Evolutionary conservation across 2,113 vertebrate genomes (phyloP), one percentile per base, ranked within the genome.

Genomic region (Empidonax alnorum): DNA sequence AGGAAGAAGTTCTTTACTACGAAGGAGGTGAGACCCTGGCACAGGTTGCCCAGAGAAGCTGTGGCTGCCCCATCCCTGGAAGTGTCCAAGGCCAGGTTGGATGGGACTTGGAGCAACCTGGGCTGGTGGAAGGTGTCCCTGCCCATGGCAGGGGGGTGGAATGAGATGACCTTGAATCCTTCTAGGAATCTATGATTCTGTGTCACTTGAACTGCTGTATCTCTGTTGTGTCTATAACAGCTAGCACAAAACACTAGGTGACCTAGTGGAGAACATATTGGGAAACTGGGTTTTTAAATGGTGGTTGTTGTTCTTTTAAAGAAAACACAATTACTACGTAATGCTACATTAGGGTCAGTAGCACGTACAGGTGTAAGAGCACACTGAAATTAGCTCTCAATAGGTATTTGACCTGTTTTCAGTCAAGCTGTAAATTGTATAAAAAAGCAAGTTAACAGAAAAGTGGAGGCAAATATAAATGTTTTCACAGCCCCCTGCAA

Each of bases 21-120:
- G 14, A 69, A 62, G 25, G 14, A 12, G 30, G 21, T 0, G 0
- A 69, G 30, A 21, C 14, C 24, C 47, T 62, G n/a, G 39, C 62
- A 61, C 41, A 56, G n/a, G 33, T 1, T 62, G 14, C n/a, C 30
- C 41, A 59, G 47, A 31, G 71, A 1, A 69, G n/a, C 62, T 83
- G 63, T 41, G 71, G 30, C 41, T 76, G 55, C 30, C 22, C 53
- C 71, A 82, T 53, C 47, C 39, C 71, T 83, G 87, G 24, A 1
- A 62, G 41, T 49, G 71, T 4, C 35, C 55, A 19, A 41, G 55
- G 30, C 41, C 55, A 41, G 21, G 25, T 0, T 76, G 61, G 69
- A 53, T 0, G 0, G 15, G 20, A 6, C 23, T 39, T 14, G 62
- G 47, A 35, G 20, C 30, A 53, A 0, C 30, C 62, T 62, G 71